phyloP scores from a whole-genome alignment of 2,113 vertebrate species.

The Eublepharis macularius region DNA sequence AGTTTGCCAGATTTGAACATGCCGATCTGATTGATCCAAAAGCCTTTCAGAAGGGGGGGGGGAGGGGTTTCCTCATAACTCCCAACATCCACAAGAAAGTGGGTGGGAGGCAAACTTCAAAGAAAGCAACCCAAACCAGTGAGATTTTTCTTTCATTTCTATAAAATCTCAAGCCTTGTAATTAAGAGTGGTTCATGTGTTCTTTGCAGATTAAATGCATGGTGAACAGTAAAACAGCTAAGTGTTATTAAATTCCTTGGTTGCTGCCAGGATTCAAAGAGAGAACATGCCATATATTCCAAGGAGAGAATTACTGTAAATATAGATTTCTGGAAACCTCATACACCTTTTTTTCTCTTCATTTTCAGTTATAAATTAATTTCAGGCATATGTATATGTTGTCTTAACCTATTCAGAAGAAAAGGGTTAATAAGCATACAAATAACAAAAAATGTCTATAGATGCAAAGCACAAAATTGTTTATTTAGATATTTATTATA shows the following conservation, averaged over 20 bases:
- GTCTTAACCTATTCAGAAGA: fast-evolving
- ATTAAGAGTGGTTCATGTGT: constrained; percentile 54
- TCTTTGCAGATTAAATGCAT: constrained; percentile 54
- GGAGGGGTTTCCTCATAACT: fast-evolving
- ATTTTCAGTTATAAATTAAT: not conserved
- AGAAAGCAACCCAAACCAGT: constrained; percentile 39
- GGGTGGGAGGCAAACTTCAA: constrained; percentile 51
- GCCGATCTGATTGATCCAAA: not conserved
- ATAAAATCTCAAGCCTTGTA: constrained; percentile 59
- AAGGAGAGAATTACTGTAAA: constrained; percentile 43
- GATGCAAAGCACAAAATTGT: not conserved
- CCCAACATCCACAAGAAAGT: not conserved
- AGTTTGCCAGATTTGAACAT: not conserved
- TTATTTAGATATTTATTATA: no score
- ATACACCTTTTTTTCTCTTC: not conserved
- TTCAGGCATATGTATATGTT: fast-evolving
- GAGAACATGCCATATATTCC: constrained; percentile 42
- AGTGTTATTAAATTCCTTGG: constrained; percentile 63
- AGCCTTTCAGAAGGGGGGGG: not conserved
- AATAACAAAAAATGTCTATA: not conserved
- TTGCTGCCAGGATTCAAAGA: constrained; percentile 62
- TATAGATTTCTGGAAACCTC: constrained; percentile 5
- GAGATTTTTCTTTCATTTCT: constrained; percentile 61
- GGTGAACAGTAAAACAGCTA: constrained; percentile 49
- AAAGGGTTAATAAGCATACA: fast-evolving